A percentile compares a stretch with the other conserved stretches of the same genome.
Conservation (phyloP, 2,797 vertebrate genomes). For the Pseudopleuronectes americanus region DNA sequence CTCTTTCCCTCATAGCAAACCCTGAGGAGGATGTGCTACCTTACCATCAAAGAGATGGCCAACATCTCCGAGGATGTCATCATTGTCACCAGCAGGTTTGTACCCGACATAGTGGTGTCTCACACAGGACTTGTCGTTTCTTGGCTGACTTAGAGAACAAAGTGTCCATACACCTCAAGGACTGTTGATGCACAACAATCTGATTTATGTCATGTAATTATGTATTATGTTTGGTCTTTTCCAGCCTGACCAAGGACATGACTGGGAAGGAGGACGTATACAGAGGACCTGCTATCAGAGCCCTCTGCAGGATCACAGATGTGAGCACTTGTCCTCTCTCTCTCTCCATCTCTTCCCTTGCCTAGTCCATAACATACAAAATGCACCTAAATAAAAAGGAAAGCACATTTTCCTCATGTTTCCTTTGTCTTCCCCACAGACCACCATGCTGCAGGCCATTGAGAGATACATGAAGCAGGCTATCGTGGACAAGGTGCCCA, state of each 20-base stretch:
- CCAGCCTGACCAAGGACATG: constrained; percentile 98
- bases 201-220: too few species aligned
- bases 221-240: constrained; percentile 34
- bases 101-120: not conserved
- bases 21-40: constrained; percentile 96
- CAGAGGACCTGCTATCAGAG: constrained; percentile 94
- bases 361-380: not conserved
- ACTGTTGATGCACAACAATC: too few species aligned
- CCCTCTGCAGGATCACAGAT: constrained; percentile 97
- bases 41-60: constrained; percentile 99
- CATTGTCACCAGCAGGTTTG: constrained; percentile 98
- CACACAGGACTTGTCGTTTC: not conserved
- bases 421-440: constrained; percentile 74
- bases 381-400: not conserved
- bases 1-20: constrained; percentile 87
- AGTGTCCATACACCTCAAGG: not conserved
- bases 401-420: not conserved
- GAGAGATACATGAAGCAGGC: constrained; percentile 99
- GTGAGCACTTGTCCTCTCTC: constrained; percentile 79
- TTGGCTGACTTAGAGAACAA: too few species aligned
- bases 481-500: constrained; percentile 97
- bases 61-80: constrained; percentile 99
- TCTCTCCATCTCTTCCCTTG: not conserved
- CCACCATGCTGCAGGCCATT: constrained; percentile 97
- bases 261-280: constrained; percentile 98